Percentiles rank a stretch among this genome's conserved stretches.
Conservation (phyloP, 1,140 invertebrate genomes). For the Centruroides sculpturatus region DNA sequence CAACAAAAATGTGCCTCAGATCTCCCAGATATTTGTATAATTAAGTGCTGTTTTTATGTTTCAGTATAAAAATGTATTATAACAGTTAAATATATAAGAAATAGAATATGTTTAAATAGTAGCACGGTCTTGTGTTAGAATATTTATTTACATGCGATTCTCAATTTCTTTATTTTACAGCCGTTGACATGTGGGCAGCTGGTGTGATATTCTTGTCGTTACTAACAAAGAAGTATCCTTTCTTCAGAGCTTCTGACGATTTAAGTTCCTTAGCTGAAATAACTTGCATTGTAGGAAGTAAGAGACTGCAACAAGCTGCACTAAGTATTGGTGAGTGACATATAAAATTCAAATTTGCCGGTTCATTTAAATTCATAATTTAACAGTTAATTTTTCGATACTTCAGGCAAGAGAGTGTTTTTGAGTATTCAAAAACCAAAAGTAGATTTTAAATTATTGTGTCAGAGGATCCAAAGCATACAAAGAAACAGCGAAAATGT, state of each 20-base stretch:
- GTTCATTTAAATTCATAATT: conserved; percentile 38
- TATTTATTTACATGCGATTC: too few relatives aligned
- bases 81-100: too few relatives aligned
- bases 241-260: conserved; percentile 68
- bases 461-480: conserved; percentile 27
- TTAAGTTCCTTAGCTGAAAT: conserved; percentile 67
- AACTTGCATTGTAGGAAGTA: conserved; percentile 58
- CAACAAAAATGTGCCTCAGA: too few relatives aligned
- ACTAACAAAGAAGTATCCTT: conserved; percentile 61
- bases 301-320: conserved; percentile 49
- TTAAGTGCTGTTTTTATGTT: too few relatives aligned
- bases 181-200: conserved; percentile 75
- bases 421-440: conserved; percentile 24
- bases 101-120: too few relatives aligned
- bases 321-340: conserved; percentile 44
- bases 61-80: too few relatives aligned
- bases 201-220: conserved; percentile 72
- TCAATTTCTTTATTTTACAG: too few relatives aligned
- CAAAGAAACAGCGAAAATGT: too few relatives aligned
- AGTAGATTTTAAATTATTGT: conserved; percentile 34
- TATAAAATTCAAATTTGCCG: conserved; percentile 22
- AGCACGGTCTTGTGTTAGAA: too few relatives aligned
- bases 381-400: too few relatives aligned
- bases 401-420: too few relatives aligned
- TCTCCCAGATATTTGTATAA: too few relatives aligned